Evolutionary conservation across 2,797 vertebrate genomes (phyloP), one percentile per base, ranked within the genome.

Genomic region (Enteromius trimaculatus): DNA sequence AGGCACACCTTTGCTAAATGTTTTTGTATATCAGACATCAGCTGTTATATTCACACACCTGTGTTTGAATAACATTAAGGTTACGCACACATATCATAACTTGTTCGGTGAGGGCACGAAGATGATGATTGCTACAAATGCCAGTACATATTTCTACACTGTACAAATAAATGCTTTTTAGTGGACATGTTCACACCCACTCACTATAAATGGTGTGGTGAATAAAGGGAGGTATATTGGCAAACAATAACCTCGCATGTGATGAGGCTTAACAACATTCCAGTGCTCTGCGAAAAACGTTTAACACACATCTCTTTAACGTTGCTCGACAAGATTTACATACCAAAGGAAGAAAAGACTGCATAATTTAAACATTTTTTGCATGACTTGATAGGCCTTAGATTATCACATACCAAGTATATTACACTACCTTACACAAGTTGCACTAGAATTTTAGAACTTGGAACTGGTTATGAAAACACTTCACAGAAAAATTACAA

Each of bases 1-100:
- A 81, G 58, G 74, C 79, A 80, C 82, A 62, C 86, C 78, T 75
- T 82, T 74, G 31, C 17, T 34, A 34, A 66, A 60, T 21, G 6
- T 29, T 39, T 31, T 34, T 82, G 19, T 26, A 23, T 81, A 4
- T 39, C 34, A 39, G n/a, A 19, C 37, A 60, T 62, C 23, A 65
- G 34, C 37, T 13, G 44, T 49, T 64, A 71, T 70, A 47, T 78
- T 70, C 62, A 69, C 23, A 60, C n/a, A 31, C 17, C 23, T n/a
- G 65, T 60, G 64, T 58, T 44, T 39, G 37, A 80, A 76, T 51
- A 51, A 29, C 34, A 76, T 77, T 31, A 16, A 31, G n/a, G 42
- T 26, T 16, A 29, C 11, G 42, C n/a, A 75, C 26, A 76, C 9
- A 26, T 26, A 53, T 75, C 44, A 53, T 37, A 76, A 65, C 80